Percentiles rank a stretch among this genome's conserved stretches.
Evolutionary conservation across 2,888 invertebrate species (phyloP).

Genomic region (Sussaba pulchella): DNA sequence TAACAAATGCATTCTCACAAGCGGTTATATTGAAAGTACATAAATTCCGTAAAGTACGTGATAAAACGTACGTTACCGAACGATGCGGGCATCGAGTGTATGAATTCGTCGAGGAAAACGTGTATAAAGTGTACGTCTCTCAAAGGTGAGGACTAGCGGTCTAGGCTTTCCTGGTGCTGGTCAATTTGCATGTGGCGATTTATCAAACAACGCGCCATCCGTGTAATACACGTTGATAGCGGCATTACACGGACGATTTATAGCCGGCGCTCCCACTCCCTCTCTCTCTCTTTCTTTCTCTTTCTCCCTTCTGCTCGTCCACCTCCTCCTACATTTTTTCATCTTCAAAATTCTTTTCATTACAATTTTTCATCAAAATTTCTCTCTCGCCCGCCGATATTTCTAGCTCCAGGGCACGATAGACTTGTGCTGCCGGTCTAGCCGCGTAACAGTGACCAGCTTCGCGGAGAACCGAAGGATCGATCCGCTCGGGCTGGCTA

Average conservation of each 20-base stretch:
- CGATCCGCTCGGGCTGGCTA: slow-evolving; percentile 58
- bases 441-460: slow-evolving; percentile 25
- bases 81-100: slow-evolving; percentile 8
- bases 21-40: slow-evolving; percentile 1
- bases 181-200: slow-evolving; percentile 82
- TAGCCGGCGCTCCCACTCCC: slow-evolving; percentile 69
- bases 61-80: slow-evolving; percentile 20
- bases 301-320: neutral
- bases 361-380: slow-evolving; percentile 46
- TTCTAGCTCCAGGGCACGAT: slow-evolving; percentile 37
- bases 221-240: slow-evolving; percentile 83
- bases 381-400: slow-evolving; percentile 34
- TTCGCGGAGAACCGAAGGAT: slow-evolving; percentile 33
- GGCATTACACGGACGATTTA: slow-evolving; percentile 81
- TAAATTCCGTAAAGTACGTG: slow-evolving; percentile 26
- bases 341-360: slow-evolving; percentile 25
- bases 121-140: slow-evolving; percentile 3
- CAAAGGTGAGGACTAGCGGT: slow-evolving; percentile 53
- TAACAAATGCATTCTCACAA: neutral
- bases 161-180: slow-evolving; percentile 57
- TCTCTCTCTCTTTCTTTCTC: slow-evolving; percentile 45
- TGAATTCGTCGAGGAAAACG: slow-evolving; percentile 17
- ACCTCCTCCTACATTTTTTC: neutral
- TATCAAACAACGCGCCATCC: slow-evolving; percentile 82
- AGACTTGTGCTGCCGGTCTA: slow-evolving; percentile 57